Evolutionary conservation across 2,888 invertebrate genomes (phyloP), one percentile per base, ranked within the genome.

Genomic region (Cactoblastis cactorum): DNA sequence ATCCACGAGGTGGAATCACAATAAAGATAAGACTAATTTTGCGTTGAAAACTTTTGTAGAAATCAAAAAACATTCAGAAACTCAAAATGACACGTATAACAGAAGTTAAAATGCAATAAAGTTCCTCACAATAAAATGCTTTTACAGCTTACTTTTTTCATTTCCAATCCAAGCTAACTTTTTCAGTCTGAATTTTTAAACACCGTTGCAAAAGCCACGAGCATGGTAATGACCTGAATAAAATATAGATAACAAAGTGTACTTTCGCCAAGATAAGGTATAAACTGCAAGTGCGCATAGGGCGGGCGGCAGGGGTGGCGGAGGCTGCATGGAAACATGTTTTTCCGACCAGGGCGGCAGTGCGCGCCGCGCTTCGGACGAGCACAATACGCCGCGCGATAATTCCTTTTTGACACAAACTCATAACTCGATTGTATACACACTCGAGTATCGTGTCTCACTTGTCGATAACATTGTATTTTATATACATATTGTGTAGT

Each of bases 211-310:
- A 46, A 49, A 49, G 33, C 45, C 54, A 17, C 53, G 39, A 53
- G 50, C 54, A 52, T 55, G 56, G 54, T 56, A 56, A 56, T 58
- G 53, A 51, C 51, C 50, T 50, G 55, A 53, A 52, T 52, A 53
- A 53, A 45, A 51, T 50, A 43, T 52, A 55, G 58, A 58, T 58
- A 57, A 56, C 58, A 65, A 56, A 71, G 63, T 57, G 65, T 63
- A 62, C 63, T 68, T 65, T 69, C 53, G 49, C 47, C 53, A 72
- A 71, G 72, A 74, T 71, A 73, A 72, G 67, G 69, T 56, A 64
- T 70, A 67, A 70, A 77, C 70, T 85, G 84, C 80, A 85, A 83
- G 74, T 80, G 83, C 83, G 84, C 84, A 85, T 80, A 76, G 67
- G 65, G 51, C 47, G 49, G 37, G 54, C 54, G 59, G 67, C 59